Evolutionary conservation across 2,888 invertebrate genomes (phyloP).

Genomic region (Platycheirus albimanus): DNA sequence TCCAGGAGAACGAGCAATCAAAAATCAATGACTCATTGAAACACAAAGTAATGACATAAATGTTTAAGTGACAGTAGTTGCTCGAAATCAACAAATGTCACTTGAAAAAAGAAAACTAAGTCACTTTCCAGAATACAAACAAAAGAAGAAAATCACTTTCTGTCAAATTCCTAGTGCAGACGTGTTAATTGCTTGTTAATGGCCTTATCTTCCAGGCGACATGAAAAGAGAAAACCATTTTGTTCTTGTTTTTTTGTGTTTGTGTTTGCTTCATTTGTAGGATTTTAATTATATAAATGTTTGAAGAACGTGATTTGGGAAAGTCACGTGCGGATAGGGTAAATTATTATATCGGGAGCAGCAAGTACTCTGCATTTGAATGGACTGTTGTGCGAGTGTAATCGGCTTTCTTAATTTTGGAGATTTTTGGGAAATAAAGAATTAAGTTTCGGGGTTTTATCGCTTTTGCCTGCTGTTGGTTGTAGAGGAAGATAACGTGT

Average conservation of each 20-base stretch:
- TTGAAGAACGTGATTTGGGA: conserved; percentile 61
- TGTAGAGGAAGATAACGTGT: too few relatives aligned
- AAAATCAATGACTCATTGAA: conserved; percentile 3
- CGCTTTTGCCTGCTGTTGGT: background rate
- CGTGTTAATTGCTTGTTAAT: conserved; percentile 64
- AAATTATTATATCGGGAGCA: conserved; percentile 48
- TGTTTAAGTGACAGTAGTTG: too few relatives aligned
- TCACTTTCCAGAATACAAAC: conserved; percentile 18
- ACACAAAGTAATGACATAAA: background rate
- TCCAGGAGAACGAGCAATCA: too few relatives aligned
- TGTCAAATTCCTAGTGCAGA: conserved; percentile 32
- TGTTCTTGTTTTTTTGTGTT: too few relatives aligned
- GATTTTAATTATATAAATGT: conserved; percentile 30
- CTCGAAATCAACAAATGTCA: background rate
- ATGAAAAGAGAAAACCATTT: conserved; percentile 39
- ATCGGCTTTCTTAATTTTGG: background rate
- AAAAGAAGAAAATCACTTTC: conserved; percentile 38
- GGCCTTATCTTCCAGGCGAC: conserved; percentile 37
- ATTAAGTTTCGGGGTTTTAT: conserved; percentile 6
- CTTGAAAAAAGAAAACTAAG: too few relatives aligned
- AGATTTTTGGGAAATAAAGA: conserved; percentile 10
- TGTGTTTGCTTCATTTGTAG: conserved; percentile 38
- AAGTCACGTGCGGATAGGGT: conserved; percentile 51
- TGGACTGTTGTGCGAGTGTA: background rate
- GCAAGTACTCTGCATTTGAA: conserved; percentile 25